Evolutionary conservation across 1,140 invertebrate genomes (phyloP), one percentile per base, ranked within the genome.

Genomic region (Diachasma alloeum): DNA sequence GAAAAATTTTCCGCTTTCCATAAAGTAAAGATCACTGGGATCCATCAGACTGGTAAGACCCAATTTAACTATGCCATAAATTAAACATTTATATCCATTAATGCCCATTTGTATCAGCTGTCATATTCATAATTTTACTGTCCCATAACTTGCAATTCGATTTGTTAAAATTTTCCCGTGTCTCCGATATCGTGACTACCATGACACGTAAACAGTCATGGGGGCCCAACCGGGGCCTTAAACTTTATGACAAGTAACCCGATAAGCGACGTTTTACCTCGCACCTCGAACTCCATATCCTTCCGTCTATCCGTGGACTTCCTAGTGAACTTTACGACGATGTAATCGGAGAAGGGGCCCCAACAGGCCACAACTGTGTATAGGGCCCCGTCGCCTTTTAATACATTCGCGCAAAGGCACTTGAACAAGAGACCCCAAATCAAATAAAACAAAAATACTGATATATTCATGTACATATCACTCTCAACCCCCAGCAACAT

Each of bases 241-340:
- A 71, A 71, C 69, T 71, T 71, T 71, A 71, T 71, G 69, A 71
- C 69, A 24, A 72, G 71, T 72, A 72, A 72, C 71, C 71, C 46
- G 71, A 72, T 72, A 72, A 72, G 71, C 71, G 53, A 56, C 71
- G 69, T 42, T 71, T 72, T 36, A 36, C 46, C 71, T 71, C 69
- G 42, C 69, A 42, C 69, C 69, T 48, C 69, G 69, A 48, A 71
- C 69, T 71, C 71, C 71, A 63, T 63, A 72, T 72, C 71, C 71
- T 72, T 72, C 71, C 71, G 71, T 56, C 71, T 72, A 42, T 46
- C 71, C 71, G 70, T 72, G 53, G 48, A 72, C 71, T 72, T 72
- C 71, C 71, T 72, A 48, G 71, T 72, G 71, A 72, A 72, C 71
- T 72, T 72, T 72, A 72, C 71, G 71, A 72, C 71, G 59, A 56